Conservation (phyloP, 2,797 vertebrate species). For the Gephyroberyx darwinii region DNA sequence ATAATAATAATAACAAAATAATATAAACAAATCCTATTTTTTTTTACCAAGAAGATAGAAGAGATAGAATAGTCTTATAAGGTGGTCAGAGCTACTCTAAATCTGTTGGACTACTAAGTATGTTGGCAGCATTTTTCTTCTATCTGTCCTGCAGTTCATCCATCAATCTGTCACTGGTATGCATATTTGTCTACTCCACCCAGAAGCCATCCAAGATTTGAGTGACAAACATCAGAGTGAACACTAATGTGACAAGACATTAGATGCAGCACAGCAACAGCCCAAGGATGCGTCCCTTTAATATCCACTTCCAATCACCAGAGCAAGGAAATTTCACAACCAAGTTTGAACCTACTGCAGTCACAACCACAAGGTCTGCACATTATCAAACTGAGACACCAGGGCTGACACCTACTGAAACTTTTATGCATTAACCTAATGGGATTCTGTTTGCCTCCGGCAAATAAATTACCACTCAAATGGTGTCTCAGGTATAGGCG, state of each 20-base stretch:
- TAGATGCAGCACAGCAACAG: not conserved
- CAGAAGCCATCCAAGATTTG: not conserved
- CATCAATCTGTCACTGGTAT: not conserved
- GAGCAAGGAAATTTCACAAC: constrained; percentile 27
- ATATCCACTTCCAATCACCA: constrained; percentile 51
- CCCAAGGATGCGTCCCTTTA: not conserved
- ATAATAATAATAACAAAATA: no score
- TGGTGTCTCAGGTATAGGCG: no score
- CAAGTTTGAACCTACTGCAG: constrained; percentile 6
- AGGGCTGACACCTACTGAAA: constrained; percentile 7
- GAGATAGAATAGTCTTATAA: no score
- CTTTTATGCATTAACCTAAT: constrained; percentile 38
- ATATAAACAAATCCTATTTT: no score
- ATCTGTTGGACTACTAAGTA: not conserved
- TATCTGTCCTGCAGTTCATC: not conserved
- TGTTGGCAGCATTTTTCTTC: not conserved
- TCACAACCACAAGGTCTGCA: not conserved
- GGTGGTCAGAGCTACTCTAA: not conserved
- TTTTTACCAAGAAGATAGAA: no score
- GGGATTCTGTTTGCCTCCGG: constrained; percentile 35
- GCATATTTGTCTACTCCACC: not conserved
- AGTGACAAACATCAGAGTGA: not conserved
- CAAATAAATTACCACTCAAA: constrained; percentile 23
- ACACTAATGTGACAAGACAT: not conserved
- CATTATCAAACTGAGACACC: constrained; percentile 36